Evolutionary conservation across 2,888 invertebrate species (phyloP).

Genomic region (Tachina grossa): DNA sequence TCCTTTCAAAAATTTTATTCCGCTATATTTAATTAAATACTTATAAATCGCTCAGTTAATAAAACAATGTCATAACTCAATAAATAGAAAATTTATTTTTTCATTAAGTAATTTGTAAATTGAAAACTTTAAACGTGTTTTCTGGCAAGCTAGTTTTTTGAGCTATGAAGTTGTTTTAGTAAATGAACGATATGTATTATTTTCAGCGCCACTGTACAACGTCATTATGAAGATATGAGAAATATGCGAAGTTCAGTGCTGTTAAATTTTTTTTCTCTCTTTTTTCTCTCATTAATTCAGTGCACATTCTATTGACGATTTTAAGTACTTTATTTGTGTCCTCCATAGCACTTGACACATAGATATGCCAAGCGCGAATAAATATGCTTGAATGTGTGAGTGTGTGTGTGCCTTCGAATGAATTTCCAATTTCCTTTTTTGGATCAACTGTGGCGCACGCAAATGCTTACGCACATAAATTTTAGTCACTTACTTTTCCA

Average conservation of each 20-base stretch:
- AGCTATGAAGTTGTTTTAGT: too few species aligned
- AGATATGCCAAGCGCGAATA: not conserved
- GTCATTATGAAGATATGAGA: constrained; percentile 10
- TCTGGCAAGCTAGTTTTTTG: too few species aligned
- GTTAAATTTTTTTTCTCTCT: constrained; percentile 13
- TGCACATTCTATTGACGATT: constrained; percentile 60
- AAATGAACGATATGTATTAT: not conserved
- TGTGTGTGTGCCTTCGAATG: constrained; percentile 8
- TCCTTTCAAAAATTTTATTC: too few species aligned
- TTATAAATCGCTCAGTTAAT: too few species aligned
- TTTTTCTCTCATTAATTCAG: constrained; percentile 60
- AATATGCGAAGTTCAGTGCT: not conserved
- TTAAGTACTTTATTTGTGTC: constrained; percentile 59
- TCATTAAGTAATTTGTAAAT: too few species aligned
- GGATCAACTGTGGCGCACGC: constrained; percentile 43
- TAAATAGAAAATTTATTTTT: too few species aligned
- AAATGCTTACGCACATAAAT: constrained; percentile 42
- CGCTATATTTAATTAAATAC: too few species aligned
- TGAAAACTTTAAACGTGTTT: too few species aligned
- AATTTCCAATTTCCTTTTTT: constrained; percentile 64
- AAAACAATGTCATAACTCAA: too few species aligned
- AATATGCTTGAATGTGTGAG: not conserved
- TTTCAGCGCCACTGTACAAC: constrained; percentile 22
- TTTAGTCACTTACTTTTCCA: constrained; percentile 46
- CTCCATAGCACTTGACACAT: not conserved